These are phyloP conservation scores for Nothocercus nigrocapillus DNA, from an alignment of 2,113 vertebrate species.

Conservation along the genomic window DNA sequence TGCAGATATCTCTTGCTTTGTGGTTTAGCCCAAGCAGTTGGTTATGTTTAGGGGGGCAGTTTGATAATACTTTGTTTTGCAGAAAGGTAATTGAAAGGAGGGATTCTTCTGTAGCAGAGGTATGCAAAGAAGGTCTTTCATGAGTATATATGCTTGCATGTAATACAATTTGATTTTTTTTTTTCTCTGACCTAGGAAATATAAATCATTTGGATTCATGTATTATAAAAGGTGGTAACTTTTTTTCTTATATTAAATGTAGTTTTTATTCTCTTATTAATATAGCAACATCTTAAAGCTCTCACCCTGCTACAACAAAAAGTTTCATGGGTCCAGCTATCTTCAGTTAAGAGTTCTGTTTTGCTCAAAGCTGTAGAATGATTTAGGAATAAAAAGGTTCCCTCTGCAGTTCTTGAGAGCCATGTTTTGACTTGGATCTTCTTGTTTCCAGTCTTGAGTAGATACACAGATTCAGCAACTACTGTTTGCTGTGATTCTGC, in stretches of 20 bases:
- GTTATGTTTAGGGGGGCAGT: background rate
- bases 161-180: background rate
- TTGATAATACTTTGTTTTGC: background rate
- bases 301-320: background rate
- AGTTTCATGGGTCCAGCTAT: background rate
- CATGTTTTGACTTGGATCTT: background rate
- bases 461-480: background rate
- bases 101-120: background rate
- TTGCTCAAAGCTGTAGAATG: background rate
- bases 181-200: background rate
- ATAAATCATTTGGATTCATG: background rate
- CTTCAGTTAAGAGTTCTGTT: background rate
- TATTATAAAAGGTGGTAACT: background rate
- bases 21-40: background rate
- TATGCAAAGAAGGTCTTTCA: background rate
- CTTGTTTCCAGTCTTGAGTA: background rate
- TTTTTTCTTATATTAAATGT: background rate
- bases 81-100: background rate
- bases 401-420: background rate
- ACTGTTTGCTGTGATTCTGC: background rate
- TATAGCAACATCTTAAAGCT: background rate
- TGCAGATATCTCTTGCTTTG: background rate
- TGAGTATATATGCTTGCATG: background rate
- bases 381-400: background rate
- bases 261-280: background rate